Base-by-base conservation (phyloP, 2,797 vertebrate species). In the Silurus aristotelis region DNA sequence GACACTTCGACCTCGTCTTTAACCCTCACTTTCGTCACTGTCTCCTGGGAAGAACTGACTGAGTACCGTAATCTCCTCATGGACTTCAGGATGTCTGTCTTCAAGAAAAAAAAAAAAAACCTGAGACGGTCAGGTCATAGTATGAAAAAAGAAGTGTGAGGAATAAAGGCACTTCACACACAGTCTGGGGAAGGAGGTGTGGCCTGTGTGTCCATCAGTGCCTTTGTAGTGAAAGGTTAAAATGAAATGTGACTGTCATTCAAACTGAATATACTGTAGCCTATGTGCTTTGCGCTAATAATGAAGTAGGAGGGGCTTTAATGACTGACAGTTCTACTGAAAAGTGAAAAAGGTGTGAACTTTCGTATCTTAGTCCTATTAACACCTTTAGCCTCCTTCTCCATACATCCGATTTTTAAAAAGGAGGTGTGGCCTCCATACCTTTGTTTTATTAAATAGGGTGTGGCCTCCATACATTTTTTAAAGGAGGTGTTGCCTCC, bases 1-100 rank as follows among this genome's bases (percentile, higher is more conserved):
- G 6, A 17, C 46, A 61, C 80, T 83, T 70, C 63, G 81, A 87
- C 87, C 85, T 25, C 64, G 71, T 87, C 87, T 88, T 89, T 89
- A 89, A 88, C 88, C 86, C 58, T 68, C 46, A 38, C 84, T 80
- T 52, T 55, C 70, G 27, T 63, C 56, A 52, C 38, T 27, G 52
- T 83, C 71, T 77, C 22, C 2, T 82, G 75, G 81, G 77, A 78
- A 79, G 84, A 20, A 22, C 82, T 84, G 60, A 13, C 25, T 4
- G 76, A 67, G 81, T 17, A 55, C 6, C 19, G 25, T 43, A 52
- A 80, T 25, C 6, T 61, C 43, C 56, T n/a, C 68, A 12, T 78
- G 20, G 72, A 72, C 63, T 76, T 73, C 71, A 20, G 38, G 75
- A 85, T 71, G 58, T 68, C 80, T 73, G 61, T 58, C 68, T 84